Base-by-base conservation (phyloP, 1,140 invertebrate species). In the Drosophila subobscura region DNA sequence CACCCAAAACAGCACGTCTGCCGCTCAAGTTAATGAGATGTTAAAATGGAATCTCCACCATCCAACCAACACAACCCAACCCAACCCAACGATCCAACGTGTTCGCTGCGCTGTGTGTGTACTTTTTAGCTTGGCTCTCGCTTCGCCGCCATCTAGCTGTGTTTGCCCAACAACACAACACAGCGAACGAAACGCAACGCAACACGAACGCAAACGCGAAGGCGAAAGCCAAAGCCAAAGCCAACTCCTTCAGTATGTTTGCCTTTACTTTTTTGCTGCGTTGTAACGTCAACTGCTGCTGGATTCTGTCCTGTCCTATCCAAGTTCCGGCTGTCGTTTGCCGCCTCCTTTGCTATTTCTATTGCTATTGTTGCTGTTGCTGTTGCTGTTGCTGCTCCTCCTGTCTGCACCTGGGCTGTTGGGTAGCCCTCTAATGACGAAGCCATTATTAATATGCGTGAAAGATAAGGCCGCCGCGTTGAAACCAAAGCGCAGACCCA, bases 21-120 rank as follows among this genome's bases (percentile, higher is more conserved):
- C 73, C 70, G 81, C 77, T 81, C 73, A 77, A 85, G 74, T 90
- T 90, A 90, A 90, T 90, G 84, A 90, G 89, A 79, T 90, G 88
- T 89, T 90, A 85, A 90, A 90, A 90, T 90, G 77, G 75, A 81
- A 79, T 76, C 83, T 77, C 60, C 65, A 63, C 10, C 33, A 37
- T 0, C 10, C 33, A 37, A 37, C 33, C 10, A 37, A 1, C 33
- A n/a, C 41, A 55, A 16, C 37, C 12, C 41, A 14, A 14, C 29
- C 45, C 20, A 45, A 40, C 37, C 50, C 29, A 12, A 0, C 10
- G 8, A 37, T 1, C 33, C 63, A 64, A 33, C 61, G 65, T 54
- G 67, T 56, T 56, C 50, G 52, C 16, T 68, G 51, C 12, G 8
- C 33, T 6, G 16, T 27, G 25, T 52, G 56, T 57, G 45, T 58